Evolutionary conservation across 64 coral and sea anemone species (phyloP).

Genomic region (Actinia tenebrosa): DNA sequence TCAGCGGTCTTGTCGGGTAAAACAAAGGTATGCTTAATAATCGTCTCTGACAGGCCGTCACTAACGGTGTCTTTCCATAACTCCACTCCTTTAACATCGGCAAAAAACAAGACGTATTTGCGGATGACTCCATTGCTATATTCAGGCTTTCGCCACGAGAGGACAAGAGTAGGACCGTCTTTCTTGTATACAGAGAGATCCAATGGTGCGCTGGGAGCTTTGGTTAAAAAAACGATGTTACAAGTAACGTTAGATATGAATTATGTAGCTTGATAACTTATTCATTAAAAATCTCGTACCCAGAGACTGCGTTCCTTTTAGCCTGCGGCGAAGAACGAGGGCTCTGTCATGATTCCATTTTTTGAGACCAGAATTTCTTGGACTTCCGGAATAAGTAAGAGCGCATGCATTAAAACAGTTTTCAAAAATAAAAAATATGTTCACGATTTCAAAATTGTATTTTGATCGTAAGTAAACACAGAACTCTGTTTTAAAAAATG

Average conservation of each 20-base stretch:
- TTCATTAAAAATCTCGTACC: neutral
- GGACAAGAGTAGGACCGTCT: slow-evolving; percentile 40
- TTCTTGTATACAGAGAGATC: slow-evolving; percentile 62
- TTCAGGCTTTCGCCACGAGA: slow-evolving; percentile 66
- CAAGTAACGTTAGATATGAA: neutral
- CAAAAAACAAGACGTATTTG: slow-evolving; percentile 63
- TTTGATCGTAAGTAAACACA: too few relatives aligned
- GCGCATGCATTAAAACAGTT: too few relatives aligned
- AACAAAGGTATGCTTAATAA: slow-evolving; percentile 39
- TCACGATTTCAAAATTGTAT: too few relatives aligned
- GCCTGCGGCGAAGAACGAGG: too few relatives aligned
- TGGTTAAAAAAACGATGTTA: neutral
- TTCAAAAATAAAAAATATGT: too few relatives aligned
- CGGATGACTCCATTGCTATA: slow-evolving; percentile 68
- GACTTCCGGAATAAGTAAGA: too few relatives aligned
- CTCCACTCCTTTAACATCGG: slow-evolving; percentile 22
- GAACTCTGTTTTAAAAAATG: too few relatives aligned
- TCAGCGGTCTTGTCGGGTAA: slow-evolving; percentile 62
- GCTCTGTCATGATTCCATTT: too few relatives aligned
- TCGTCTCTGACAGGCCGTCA: slow-evolving; percentile 15
- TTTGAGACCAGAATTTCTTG: too few relatives aligned
- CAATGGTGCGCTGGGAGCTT: slow-evolving; percentile 68
- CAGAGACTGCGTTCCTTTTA: too few relatives aligned
- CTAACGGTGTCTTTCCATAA: slow-evolving; percentile 10
- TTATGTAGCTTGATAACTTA: neutral